A percentile compares a stretch with the other conserved stretches of the same genome.
These are phyloP conservation scores for Falcaria lacertinaria DNA, from an alignment of 2,888 invertebrate genomes.

Conservation along the genomic window DNA sequence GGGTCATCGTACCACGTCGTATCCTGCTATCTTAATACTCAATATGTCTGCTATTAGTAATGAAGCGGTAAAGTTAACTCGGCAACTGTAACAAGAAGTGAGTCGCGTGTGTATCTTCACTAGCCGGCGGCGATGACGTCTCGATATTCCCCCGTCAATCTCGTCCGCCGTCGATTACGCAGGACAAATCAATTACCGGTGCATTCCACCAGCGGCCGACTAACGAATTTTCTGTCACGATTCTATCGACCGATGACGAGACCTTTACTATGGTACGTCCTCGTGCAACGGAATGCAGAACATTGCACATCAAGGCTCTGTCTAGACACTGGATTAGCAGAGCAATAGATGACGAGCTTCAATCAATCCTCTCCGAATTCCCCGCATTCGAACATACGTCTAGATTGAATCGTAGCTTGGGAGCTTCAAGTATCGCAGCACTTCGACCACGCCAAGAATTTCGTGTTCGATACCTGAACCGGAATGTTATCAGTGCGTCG, in stretches of 20 bases:
- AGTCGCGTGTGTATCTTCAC: constrained; percentile 15
- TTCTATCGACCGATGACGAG: constrained; percentile 64
- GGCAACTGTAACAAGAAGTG: constrained; percentile 4
- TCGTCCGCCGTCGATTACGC: constrained; percentile 65
- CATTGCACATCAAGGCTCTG: constrained; percentile 45
- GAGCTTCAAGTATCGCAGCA: constrained; percentile 54
- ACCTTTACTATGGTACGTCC: constrained; percentile 51
- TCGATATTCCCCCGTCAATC: constrained; percentile 68
- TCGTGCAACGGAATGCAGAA: constrained; percentile 50
- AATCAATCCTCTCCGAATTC: constrained; percentile 67
- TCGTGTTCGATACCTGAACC: constrained; percentile 65
- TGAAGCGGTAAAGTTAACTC: too few relatives aligned
- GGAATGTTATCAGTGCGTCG: constrained; percentile 74
- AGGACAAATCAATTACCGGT: constrained; percentile 77
- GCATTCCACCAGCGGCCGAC: constrained; percentile 68
- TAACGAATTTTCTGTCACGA: constrained; percentile 76
- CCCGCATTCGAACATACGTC: constrained; percentile 61
- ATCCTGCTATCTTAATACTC: too few relatives aligned
- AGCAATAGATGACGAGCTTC: constrained; percentile 65
- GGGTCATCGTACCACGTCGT: too few relatives aligned
- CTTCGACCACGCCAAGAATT: constrained; percentile 67
- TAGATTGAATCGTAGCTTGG: constrained; percentile 43
- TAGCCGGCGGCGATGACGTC: constrained; percentile 41
- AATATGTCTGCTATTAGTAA: too few relatives aligned
- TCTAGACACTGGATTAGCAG: constrained; percentile 52